phyloP scores from a whole-genome alignment of 2,888 invertebrate genomes.

The Galerucella nymphaeae region DNA sequence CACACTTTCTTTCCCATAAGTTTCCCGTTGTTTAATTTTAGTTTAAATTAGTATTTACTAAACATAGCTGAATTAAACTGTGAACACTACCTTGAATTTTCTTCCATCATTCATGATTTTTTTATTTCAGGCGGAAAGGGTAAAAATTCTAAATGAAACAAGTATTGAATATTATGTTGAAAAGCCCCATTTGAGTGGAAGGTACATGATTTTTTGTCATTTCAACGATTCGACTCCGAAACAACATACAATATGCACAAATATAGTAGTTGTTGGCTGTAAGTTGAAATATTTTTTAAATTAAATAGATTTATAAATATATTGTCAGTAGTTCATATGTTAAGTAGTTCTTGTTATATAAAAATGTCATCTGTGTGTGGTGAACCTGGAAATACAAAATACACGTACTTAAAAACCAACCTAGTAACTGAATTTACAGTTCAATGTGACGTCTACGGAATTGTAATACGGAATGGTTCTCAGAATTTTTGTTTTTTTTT shows the following conservation, averaged over 20 bases:
- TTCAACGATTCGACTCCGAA: conserved; percentile 50
- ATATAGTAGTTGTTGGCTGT: conserved; percentile 70
- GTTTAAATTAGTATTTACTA: too few relatives aligned
- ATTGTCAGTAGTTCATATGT: not conserved
- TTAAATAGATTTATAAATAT: not conserved
- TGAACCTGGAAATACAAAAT: not conserved
- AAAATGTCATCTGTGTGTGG: not conserved
- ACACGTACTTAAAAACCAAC: not conserved
- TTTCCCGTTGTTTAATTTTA: too few relatives aligned
- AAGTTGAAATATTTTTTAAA: conserved; percentile 58
- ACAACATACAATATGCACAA: conserved; percentile 66
- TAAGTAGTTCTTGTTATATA: too few relatives aligned
- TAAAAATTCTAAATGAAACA: conserved; percentile 72
- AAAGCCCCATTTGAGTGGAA: conserved; percentile 67
- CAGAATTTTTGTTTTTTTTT: not conserved
- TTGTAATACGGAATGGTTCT: conserved; percentile 1
- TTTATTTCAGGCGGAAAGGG: conserved; percentile 63
- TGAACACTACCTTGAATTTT: too few relatives aligned
- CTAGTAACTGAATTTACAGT: not conserved
- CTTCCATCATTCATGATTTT: too few relatives aligned
- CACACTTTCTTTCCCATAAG: too few relatives aligned
- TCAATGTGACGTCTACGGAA: not conserved
- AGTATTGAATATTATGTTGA: conserved; percentile 71
- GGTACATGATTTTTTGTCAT: conserved; percentile 69
- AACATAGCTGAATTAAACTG: too few relatives aligned